A percentile compares a stretch with the other conserved stretches of the same genome.
Evolutionary conservation across 35 echinoderm and acorn worm genomes (phyloP).

Genomic region (Chiridota heheva): DNA sequence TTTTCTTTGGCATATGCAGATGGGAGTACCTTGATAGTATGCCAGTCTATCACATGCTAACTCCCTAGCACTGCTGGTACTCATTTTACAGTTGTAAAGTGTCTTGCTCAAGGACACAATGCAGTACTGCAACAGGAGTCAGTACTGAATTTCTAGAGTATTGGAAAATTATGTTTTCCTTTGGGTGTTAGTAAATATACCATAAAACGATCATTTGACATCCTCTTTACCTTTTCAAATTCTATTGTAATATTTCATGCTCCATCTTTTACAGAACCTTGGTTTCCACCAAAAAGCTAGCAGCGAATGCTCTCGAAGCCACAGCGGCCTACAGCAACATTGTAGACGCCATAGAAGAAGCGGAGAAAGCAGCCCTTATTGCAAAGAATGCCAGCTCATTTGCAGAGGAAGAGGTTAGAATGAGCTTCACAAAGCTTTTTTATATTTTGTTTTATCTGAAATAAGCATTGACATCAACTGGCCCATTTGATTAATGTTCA

Average conservation of each 20-base stretch:
- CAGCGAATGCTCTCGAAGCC: conserved; percentile 71
- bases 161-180: too few species aligned
- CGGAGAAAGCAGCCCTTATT: conserved; percentile 60
- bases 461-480: not conserved
- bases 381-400: conserved; percentile 65
- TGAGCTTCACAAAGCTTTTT: not conserved
- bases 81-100: too few species aligned
- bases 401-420: conserved; percentile 67
- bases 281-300: conserved; percentile 54
- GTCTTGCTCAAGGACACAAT: too few species aligned
- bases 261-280: conserved; percentile 24
- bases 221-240: not conserved
- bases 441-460: not conserved
- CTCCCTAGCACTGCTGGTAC: too few species aligned
- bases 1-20: too few species aligned
- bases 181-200: too few species aligned
- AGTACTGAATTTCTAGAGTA: too few species aligned
- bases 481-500: too few species aligned
- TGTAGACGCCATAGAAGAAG: conserved; percentile 68
- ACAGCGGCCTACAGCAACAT: conserved; percentile 65
- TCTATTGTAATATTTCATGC: not conserved
- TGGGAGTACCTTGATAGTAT: too few species aligned
- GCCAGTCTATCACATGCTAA: too few species aligned
- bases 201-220: too few species aligned
- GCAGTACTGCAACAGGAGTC: too few species aligned